These are phyloP conservation scores for Montipora capricornis DNA, from an alignment of 64 coral and sea anemone species.

Conservation along the genomic window DNA sequence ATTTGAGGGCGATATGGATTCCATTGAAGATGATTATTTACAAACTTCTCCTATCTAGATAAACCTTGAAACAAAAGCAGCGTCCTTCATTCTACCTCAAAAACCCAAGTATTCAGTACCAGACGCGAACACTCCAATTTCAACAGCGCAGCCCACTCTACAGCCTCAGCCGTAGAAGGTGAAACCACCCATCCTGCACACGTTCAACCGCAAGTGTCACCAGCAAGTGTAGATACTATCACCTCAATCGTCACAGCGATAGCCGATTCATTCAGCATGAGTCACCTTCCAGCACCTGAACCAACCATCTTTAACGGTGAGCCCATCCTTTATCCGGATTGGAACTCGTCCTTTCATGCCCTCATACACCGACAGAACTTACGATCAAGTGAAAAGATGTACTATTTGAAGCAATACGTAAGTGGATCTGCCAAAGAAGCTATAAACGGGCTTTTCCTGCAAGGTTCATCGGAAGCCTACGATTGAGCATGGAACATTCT, in stretches of 20 bases:
- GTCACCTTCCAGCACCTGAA: conserved; percentile 34
- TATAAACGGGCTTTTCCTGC: conserved; percentile 17
- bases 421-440: conserved; percentile 10
- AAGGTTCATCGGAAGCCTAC: no score
- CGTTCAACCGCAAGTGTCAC: neutral
- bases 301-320: neutral
- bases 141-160: no score
- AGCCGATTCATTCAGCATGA: conserved; percentile 26
- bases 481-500: no score
- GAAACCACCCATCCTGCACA: neutral
- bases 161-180: no score
- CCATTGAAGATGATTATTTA: neutral
- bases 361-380: conserved; percentile 1
- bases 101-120: neutral
- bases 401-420: conserved; percentile 31
- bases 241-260: neutral
- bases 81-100: neutral
- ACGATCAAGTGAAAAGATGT: conserved; percentile 22
- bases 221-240: neutral
- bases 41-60: neutral
- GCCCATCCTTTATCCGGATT: conserved; percentile 12
- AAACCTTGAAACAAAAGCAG: neutral
- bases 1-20: neutral
- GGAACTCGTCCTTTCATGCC: conserved; percentile 32
- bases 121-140: neutral